Evolutionary conservation across 2,888 invertebrate species (phyloP).

Genomic region (Pterostichus madidus): DNA sequence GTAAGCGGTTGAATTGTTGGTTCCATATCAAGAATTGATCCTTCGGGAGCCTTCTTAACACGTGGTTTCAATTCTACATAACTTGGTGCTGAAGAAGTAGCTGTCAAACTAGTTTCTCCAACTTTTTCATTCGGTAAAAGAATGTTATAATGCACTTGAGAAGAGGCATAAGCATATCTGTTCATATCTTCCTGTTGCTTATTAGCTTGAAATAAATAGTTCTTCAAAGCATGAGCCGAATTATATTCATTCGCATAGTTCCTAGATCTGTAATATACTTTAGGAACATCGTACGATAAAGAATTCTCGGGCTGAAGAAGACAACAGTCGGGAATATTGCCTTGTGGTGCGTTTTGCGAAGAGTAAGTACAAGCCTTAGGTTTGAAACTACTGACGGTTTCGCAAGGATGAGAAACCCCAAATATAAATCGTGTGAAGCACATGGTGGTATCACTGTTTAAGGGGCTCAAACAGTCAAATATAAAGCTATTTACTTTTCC

Average conservation of each 20-base stretch:
- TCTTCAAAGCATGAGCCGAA: not conserved
- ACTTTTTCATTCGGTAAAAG: conserved; percentile 5
- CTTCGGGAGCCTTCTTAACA: conserved; percentile 4
- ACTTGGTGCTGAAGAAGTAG: not conserved
- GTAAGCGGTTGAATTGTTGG: conserved; percentile 39
- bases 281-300: conserved; percentile 23
- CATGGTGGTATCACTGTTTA: not conserved
- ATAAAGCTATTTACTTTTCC: not conserved
- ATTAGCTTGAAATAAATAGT: conserved; percentile 16
- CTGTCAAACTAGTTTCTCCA: not conserved
- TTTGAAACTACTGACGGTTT: conserved; percentile 7
- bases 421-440: not conserved
- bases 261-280: conserved; percentile 36
- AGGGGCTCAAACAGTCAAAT: conserved; percentile 7
- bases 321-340: conserved; percentile 15
- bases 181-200: conserved; percentile 1
- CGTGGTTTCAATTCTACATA: conserved; percentile 53
- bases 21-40: conserved; percentile 17
- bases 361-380: conserved; percentile 18
- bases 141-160: conserved; percentile 40
- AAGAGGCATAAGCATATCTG: conserved; percentile 4
- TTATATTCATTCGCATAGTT: conserved; percentile 4
- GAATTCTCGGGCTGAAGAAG: conserved; percentile 31
- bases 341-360: not conserved
- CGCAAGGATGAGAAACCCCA: not conserved